Percentiles rank a stretch among this genome's conserved stretches.
Evolutionary conservation across 2,797 vertebrate genomes (phyloP).

Genomic region (Silurus aristotelis): DNA sequence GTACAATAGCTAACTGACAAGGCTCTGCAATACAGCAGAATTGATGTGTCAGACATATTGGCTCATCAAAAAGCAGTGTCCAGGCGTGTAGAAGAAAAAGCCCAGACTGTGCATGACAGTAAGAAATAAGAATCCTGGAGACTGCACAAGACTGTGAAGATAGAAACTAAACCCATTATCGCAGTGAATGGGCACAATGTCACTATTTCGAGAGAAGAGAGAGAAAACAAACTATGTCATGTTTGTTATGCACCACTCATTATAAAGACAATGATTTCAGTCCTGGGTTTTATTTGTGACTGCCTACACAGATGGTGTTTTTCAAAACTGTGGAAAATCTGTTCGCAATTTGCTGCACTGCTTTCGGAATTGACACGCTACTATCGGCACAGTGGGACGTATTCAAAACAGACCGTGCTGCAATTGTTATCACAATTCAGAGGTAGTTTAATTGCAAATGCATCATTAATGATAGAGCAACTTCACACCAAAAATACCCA

Average conservation of each 20-base stretch:
- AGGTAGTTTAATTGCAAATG: conserved; percentile 2
- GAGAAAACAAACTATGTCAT: background rate
- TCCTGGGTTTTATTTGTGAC: background rate
- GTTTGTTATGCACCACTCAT: conserved; percentile 19
- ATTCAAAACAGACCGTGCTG: conserved; percentile 1
- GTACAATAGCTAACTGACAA: conserved; percentile 31
- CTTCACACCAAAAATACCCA: background rate
- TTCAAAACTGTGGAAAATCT: conserved; percentile 9
- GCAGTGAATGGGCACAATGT: conserved; percentile 9
- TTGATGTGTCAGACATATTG: conserved; percentile 38
- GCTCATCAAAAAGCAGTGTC: conserved; percentile 28
- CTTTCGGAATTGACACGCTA: background rate
- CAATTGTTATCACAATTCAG: background rate
- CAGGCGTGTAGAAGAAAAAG: background rate
- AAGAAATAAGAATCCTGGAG: conserved; percentile 8
- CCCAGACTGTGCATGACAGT: conserved; percentile 22
- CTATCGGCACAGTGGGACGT: background rate
- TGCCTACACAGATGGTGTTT: background rate
- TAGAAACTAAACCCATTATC: conserved; percentile 24
- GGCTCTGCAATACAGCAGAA: conserved; percentile 27
- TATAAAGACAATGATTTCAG: conserved; percentile 25
- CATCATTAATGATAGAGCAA: background rate
- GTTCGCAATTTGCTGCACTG: background rate
- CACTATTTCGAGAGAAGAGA: background rate
- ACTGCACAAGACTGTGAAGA: background rate